phyloP scores from a whole-genome alignment of 2,113 vertebrate genomes.

The Muntiacus reevesi region DNA sequence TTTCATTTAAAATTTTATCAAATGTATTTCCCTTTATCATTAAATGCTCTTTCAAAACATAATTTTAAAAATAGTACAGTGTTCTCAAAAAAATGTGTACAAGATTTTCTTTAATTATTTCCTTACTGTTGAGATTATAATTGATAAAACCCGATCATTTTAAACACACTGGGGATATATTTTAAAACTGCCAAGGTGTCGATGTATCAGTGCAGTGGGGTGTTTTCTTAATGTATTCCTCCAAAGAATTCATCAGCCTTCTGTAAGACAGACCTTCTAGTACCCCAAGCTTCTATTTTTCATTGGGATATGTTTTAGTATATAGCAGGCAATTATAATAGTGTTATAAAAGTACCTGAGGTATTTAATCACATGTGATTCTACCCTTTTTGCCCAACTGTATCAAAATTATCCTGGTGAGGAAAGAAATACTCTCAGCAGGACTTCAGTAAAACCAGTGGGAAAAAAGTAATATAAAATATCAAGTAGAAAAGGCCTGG shows the following conservation, averaged over 20 bases:
- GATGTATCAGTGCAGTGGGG: not conserved
- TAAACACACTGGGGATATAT: not conserved
- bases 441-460: not conserved
- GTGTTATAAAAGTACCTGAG: not conserved
- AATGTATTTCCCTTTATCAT: not conserved
- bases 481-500: not conserved
- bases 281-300: slow-evolving; percentile 6
- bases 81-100: not conserved
- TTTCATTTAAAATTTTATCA: not conserved
- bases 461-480: not conserved
- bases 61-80: not conserved
- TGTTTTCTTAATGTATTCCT: slow-evolving; percentile 1
- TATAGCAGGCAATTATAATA: slow-evolving; percentile 14
- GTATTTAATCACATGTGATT: slow-evolving; percentile 6
- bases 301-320: slow-evolving; percentile 41
- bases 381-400: not conserved
- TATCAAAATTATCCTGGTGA: not conserved
- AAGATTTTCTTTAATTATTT: not conserved
- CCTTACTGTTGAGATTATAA: not conserved
- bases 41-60: not conserved
- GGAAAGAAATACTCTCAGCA: not conserved
- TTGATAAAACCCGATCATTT: not conserved
- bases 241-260: not conserved
- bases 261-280: not conserved
- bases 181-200: not conserved